Base-by-base conservation (phyloP, 64 coral and sea anemone species). In the Exaiptasia diaphana region DNA sequence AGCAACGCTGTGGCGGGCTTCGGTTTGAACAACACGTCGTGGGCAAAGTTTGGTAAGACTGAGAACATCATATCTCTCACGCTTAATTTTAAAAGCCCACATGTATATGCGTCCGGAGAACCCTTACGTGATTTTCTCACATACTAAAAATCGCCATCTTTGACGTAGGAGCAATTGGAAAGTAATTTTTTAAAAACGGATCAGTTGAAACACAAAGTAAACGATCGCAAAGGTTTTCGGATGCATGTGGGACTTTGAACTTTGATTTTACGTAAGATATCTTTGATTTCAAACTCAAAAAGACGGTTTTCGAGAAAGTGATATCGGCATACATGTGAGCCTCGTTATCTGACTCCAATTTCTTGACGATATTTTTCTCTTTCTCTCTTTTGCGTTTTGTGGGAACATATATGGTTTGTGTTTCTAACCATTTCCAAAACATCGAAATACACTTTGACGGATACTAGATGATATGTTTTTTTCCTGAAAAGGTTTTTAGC, bases 21-120 rank as follows among this genome's bases (percentile, higher is more conserved):
- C 31, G 73, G 85, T 5, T 88, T 93, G 20, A 88, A 88, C 35
- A 85, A 78, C 28, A 78, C 91, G 18, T 44, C 85, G 9, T 93
- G 85, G 91, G 36, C 67, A 21, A 78, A 61, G 61, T 93, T 93
- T 68, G 79, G 91, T 88, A 76, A 78, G 85, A n/a, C n/a, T n/a
- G n/a, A n/a, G n/a, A n/a, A n/a, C n/a, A n/a, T n/a, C n/a, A n/a
- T n/a, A n/a, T n/a, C n/a, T n/a, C n/a, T n/a, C n/a, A n/a, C n/a
- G n/a, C n/a, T n/a, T n/a, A n/a, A n/a, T n/a, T n/a, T n/a, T n/a
- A n/a, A n/a, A n/a, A n/a, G n/a, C n/a, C n/a, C n/a, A n/a, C n/a
- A n/a, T n/a, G n/a, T n/a, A n/a, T n/a, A n/a, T n/a, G n/a, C n/a
- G n/a, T n/a, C n/a, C 62, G 17, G 5, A 42, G 24, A 30, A 23